A percentile compares a stretch with the other conserved stretches of the same genome.
Evolutionary conservation across 2,888 invertebrate genomes (phyloP).

Genomic region (Amphipyra berbera): DNA sequence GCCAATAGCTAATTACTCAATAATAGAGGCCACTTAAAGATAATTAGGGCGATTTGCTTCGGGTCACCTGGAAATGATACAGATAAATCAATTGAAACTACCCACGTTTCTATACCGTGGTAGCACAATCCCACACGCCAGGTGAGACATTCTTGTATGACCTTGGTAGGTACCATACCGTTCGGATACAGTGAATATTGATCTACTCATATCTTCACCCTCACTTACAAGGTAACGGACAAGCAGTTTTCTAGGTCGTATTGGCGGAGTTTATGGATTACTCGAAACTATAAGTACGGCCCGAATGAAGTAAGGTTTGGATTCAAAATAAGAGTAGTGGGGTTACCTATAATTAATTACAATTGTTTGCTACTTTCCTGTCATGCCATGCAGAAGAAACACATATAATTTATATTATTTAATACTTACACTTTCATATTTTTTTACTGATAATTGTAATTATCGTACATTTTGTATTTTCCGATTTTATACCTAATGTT

Average conservation of each 20-base stretch:
- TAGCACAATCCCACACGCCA: slow-evolving; percentile 29
- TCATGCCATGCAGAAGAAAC: too few species aligned
- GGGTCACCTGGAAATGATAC: slow-evolving; percentile 72
- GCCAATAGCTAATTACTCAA: slow-evolving; percentile 48
- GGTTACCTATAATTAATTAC: too few species aligned
- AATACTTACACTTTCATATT: too few species aligned
- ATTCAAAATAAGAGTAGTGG: too few species aligned
- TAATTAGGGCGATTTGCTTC: slow-evolving; percentile 62
- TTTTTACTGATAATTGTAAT: too few species aligned
- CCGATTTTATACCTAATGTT: not conserved
- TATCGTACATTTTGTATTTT: not conserved
- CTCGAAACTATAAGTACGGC: too few species aligned
- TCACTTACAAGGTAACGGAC: not conserved
- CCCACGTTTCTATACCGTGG: slow-evolving; percentile 24
- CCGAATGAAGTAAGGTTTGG: too few species aligned
- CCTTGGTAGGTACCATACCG: slow-evolving; percentile 10
- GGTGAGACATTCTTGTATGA: slow-evolving; percentile 9
- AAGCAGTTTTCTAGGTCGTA: not conserved
- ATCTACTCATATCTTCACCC: slow-evolving; percentile 2
- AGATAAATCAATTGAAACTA: slow-evolving; percentile 44
- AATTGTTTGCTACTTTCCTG: too few species aligned
- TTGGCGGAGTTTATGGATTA: too few species aligned
- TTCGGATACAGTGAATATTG: slow-evolving; percentile 5
- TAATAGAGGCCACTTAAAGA: slow-evolving; percentile 68
- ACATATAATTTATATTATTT: too few species aligned